Base-by-base conservation (phyloP, 2,888 invertebrate species). In the Mayetiola destructor region DNA sequence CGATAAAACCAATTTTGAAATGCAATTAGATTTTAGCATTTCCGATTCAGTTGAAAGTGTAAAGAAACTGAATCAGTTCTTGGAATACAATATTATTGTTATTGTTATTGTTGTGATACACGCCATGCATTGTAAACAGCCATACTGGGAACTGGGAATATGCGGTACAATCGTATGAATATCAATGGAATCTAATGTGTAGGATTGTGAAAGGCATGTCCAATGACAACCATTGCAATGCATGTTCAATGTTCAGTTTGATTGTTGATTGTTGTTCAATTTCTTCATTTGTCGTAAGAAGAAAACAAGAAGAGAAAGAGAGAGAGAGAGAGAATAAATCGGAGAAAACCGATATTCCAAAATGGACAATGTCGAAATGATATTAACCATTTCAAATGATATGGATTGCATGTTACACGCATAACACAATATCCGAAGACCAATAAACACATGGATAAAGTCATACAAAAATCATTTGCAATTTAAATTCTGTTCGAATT, bases 11-110 rank as follows among this genome's bases (percentile, higher is more conserved):
- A n/a, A 27, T 42, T 10, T n/a, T 48, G 48, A 48, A 48, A 48
- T 48, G 48, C 48, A 48, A 48, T 48, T 48, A 48, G 48, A n/a
- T n/a, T n/a, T n/a, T n/a, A n/a, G n/a, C n/a, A n/a, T n/a, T n/a
- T n/a, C n/a, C n/a, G n/a, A n/a, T n/a, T n/a, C n/a, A n/a, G n/a
- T n/a, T n/a, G n/a, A n/a, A 48, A 48, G 48, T 48, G 48, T 48
- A 27, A 23, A 16, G 23, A 23, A 48, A 27, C 27, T 27, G n/a
- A 48, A 48, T 21, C 20, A 12, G 23, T 48, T 48, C 27, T 48
- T 48, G 48, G n/a, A n/a, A n/a, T n/a, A n/a, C n/a, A 48, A 48
- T 48, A 48, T 48, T 27, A 48, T 48, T 48, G 48, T 48, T 48
- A n/a, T n/a, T n/a, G n/a, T n/a, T 48, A 48, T 27, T 23, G 27